Base-by-base conservation (phyloP, 2,797 vertebrate genomes). In the Uromys caudimaculatus region DNA sequence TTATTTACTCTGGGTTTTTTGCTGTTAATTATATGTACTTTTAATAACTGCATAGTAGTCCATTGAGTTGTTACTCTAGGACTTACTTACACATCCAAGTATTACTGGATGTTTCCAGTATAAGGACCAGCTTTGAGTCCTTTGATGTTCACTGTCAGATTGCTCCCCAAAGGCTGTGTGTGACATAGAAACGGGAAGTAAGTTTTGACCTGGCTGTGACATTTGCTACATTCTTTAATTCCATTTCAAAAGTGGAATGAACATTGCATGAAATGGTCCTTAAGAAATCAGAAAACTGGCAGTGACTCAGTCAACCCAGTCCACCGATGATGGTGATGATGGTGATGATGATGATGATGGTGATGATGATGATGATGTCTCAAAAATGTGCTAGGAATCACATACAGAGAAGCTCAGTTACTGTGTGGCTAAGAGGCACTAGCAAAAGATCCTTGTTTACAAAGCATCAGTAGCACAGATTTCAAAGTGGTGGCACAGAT, bases 181-280 rank as follows among this genome's bases (percentile, higher is more conserved):
- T 71, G 50, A 29, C 13, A 62, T 35, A 64, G 75, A 87, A 35
- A 88, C 62, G 73, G 8, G 27, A 67, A 69, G 29, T 84, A 73
- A 56, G 47, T 93, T 96, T 86, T 97, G 56, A 95, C 54, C 24
- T 90, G n/a, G 58, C 32, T 79, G 23, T 92, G 50, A 89, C 93
- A 79, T 3, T 94, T 47, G 89, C 69, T 78, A 62, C 88, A 71
- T 78, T 82, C 24, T 95, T 71, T 78, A 79, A 79, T 60, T 93
- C 69, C 95, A 3, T 89, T 96, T 96, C 86, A 93, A 81, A 93
- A 41, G n/a, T 67, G 71, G 75, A 84, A 79, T 23, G 13, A 64
- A 32, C n/a, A 17, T 85, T 92, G 29, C 75, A 5, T 86, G 44
- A 90, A 86, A 69, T 73, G 27, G 90, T 95, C 44, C 87, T 92